These are phyloP conservation scores for Rhynchopsitta pachyrhyncha DNA, from an alignment of 2,113 vertebrate genomes.

Conservation along the genomic window DNA sequence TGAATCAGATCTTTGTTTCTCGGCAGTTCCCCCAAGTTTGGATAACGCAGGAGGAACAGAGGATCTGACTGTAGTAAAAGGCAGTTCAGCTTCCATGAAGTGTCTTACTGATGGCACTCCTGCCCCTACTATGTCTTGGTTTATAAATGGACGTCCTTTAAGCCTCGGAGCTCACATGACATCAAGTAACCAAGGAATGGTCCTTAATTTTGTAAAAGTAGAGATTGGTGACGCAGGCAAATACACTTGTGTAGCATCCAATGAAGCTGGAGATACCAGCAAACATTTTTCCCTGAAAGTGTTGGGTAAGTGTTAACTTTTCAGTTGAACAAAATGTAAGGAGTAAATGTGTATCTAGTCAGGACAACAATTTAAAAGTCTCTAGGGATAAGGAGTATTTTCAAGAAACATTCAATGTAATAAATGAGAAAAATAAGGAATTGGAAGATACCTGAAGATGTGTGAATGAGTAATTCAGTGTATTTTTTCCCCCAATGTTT, in stretches of 20 bases:
- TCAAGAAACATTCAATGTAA: background rate
- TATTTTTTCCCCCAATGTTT: background rate
- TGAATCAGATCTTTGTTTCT: background rate
- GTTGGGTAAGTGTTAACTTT: constrained; percentile 77
- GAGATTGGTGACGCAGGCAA: constrained; percentile 76
- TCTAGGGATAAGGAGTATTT: background rate
- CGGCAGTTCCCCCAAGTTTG: constrained; percentile 86
- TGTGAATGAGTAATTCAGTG: background rate
- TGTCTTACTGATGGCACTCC: constrained; percentile 87
- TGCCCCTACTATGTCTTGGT: constrained; percentile 84
- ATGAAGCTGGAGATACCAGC: constrained; percentile 85
- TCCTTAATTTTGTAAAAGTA: constrained; percentile 77
- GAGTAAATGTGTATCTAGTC: background rate
- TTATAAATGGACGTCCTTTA: constrained; percentile 78
- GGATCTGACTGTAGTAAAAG: constrained; percentile 83
- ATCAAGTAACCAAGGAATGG: constrained; percentile 77
- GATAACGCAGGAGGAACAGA: constrained; percentile 84
- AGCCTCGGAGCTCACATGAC: constrained; percentile 45
- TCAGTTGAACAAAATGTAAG: background rate
- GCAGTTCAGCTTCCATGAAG: constrained; percentile 73
- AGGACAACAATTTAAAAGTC: background rate
- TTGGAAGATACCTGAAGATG: background rate
- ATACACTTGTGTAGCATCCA: constrained; percentile 88
- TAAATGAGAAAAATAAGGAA: background rate
- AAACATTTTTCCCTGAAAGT: constrained; percentile 88